phyloP scores from a whole-genome alignment of 1,140 invertebrate species.

The Conopomorpha cramerella region DNA sequence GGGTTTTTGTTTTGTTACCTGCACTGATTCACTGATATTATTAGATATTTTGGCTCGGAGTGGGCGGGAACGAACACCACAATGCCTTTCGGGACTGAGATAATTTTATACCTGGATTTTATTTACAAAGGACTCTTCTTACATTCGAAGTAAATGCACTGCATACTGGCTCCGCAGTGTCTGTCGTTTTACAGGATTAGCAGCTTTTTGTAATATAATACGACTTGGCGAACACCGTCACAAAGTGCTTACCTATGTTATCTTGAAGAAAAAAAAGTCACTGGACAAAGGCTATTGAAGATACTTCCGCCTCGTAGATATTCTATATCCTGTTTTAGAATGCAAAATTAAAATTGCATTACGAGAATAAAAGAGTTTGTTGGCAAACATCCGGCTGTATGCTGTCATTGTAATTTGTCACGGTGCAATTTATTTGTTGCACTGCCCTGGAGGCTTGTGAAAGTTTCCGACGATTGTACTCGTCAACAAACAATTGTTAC shows the following conservation, averaged over 20 bases:
- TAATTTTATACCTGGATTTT: constrained; percentile 41
- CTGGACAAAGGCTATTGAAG: constrained; percentile 21
- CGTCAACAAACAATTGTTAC: too few species aligned
- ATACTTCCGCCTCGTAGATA: constrained; percentile 27
- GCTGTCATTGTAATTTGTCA: too few species aligned
- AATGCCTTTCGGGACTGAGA: constrained; percentile 26
- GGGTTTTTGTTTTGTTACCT: constrained; percentile 41
- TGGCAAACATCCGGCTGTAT: constrained; percentile 33
- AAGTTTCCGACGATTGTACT: too few species aligned
- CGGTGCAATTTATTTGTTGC: too few species aligned
- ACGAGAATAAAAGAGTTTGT: constrained; percentile 20
- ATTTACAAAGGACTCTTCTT: constrained; percentile 36
- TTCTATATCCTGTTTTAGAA: constrained; percentile 18
- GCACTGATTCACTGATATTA: constrained; percentile 25
- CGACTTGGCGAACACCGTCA: too few species aligned
- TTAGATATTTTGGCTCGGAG: constrained; percentile 41
- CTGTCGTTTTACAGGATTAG: constrained; percentile 19
- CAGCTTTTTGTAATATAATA: too few species aligned
- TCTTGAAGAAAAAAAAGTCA: constrained; percentile 13
- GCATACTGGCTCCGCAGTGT: constrained; percentile 39
- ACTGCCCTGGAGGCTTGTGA: too few species aligned
- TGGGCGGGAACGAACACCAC: constrained; percentile 33
- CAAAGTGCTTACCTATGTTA: too few species aligned
- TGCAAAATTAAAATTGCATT: constrained; percentile 21
- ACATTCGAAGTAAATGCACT: too few species aligned